Percentiles rank a stretch among this genome's conserved stretches.
phyloP scores from a whole-genome alignment of 2,888 invertebrate genomes.

The Ferdinandea cuprea region DNA sequence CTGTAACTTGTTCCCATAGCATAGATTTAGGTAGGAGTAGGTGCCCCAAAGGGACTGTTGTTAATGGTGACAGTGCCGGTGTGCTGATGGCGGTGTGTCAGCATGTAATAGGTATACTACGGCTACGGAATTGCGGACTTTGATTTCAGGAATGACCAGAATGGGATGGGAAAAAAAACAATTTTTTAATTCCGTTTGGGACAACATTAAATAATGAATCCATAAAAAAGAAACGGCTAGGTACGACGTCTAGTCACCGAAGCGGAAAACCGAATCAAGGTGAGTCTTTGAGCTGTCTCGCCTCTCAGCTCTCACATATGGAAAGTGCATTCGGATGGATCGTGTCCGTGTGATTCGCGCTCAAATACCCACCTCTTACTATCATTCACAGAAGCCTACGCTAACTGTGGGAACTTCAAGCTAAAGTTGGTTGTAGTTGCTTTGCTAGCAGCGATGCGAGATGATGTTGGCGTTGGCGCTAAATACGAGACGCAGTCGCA shows the following conservation, averaged over 20 bases:
- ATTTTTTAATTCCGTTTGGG: constrained; percentile 29
- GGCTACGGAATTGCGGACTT: constrained; percentile 57
- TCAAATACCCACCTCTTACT: constrained; percentile 33
- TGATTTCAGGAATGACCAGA: constrained; percentile 61
- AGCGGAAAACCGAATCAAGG: constrained; percentile 70
- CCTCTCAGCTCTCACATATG: constrained; percentile 43
- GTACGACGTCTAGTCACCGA: constrained; percentile 46
- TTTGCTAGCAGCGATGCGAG: constrained; percentile 9
- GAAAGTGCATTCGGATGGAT: constrained; percentile 62
- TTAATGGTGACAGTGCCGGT: too few species aligned
- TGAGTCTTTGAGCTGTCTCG: constrained; percentile 60
- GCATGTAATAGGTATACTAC: constrained; percentile 29
- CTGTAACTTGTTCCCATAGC: constrained; percentile 51
- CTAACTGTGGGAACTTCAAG: constrained; percentile 51
- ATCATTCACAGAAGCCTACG: constrained; percentile 20
- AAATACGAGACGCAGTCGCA: constrained; percentile 10
- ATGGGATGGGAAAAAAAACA: constrained; percentile 46
- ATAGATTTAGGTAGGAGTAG: constrained; percentile 37
- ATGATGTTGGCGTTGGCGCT: constrained; percentile 14
- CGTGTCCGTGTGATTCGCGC: constrained; percentile 65
- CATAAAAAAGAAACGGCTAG: constrained; percentile 50
- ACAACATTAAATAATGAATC: constrained; percentile 49
- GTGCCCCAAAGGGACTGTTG: constrained; percentile 30
- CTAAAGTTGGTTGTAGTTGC: too few species aligned
- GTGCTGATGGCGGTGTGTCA: constrained; percentile 14